Evolutionary conservation across 2,888 invertebrate genomes (phyloP).

Genomic region (Dicycla oo): DNA sequence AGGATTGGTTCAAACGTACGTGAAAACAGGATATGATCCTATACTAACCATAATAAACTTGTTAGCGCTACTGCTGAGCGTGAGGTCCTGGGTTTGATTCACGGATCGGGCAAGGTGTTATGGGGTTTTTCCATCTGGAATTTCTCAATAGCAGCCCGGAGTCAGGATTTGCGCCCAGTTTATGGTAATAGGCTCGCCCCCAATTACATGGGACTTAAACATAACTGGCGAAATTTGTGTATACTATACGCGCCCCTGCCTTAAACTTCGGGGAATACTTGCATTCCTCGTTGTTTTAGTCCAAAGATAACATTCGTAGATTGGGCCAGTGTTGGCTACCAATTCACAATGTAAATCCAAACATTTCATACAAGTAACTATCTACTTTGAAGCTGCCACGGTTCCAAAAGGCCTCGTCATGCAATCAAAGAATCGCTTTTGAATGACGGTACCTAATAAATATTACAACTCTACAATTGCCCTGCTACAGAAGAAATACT

Average conservation of each 20-base stretch:
- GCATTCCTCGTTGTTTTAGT: not conserved
- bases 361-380: not conserved
- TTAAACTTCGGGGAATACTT: not conserved
- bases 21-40: constrained; percentile 55
- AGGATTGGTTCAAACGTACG: constrained; percentile 70
- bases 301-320: not conserved
- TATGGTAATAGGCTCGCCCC: not conserved
- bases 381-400: not conserved
- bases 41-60: constrained; percentile 41
- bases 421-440: not conserved
- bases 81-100: not conserved
- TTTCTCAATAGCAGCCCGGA: not conserved
- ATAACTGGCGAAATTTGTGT: not conserved
- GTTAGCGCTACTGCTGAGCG: not conserved
- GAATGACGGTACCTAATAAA: not conserved
- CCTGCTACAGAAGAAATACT: not conserved
- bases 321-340: not conserved
- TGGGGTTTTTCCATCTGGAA: not conserved
- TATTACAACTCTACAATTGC: not conserved
- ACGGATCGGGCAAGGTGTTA: not conserved
- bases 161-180: not conserved
- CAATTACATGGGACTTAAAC: not conserved
- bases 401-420: not conserved
- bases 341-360: not conserved
- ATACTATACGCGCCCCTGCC: too few relatives aligned